Percentiles rank a stretch among this genome's conserved stretches.
phyloP scores from a whole-genome alignment of 1,140 invertebrate species.

The Schlechtendalia chinensis region DNA sequence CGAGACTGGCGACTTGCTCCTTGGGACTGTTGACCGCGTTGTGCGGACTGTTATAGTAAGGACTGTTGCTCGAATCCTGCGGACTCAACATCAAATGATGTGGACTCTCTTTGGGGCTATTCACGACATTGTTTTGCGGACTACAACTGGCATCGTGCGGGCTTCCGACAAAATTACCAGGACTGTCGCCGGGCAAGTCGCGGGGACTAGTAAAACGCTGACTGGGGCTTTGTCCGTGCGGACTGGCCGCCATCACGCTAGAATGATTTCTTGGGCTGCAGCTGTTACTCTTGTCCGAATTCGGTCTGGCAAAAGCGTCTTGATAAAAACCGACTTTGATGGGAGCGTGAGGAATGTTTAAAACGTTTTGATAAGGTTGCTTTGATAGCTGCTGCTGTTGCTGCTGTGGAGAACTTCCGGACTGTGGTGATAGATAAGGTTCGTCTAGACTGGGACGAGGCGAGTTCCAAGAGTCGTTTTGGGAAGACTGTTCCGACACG shows the following conservation, averaged over 20 bases:
- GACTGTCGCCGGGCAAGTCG: conserved; percentile 48
- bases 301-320: conserved; percentile 71
- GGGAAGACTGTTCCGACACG: conserved; percentile 69
- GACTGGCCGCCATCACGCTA: conserved; percentile 30
- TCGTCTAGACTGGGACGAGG: conserved; percentile 65
- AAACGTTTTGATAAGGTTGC: conserved; percentile 45
- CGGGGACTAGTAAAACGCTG: conserved; percentile 52
- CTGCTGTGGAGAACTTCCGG: conserved; percentile 64
- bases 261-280: conserved; percentile 54
- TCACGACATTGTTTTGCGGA: conserved; percentile 34
- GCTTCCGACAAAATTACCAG: conserved; percentile 43
- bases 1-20: conserved; percentile 35
- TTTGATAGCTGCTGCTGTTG: conserved; percentile 58
- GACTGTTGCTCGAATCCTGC: conserved; percentile 48
- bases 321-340: conserved; percentile 77
- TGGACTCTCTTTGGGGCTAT: conserved; percentile 41
- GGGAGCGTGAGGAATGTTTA: conserved; percentile 66
- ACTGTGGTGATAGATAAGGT: conserved; percentile 65
- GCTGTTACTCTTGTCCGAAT: conserved; percentile 68
- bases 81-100: conserved; percentile 49
- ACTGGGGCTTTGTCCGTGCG: conserved; percentile 50
- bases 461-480: conserved; percentile 61
- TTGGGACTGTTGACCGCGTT: conserved; percentile 32
- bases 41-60: conserved; percentile 47
- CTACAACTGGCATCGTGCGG: conserved; percentile 47